Conservation (phyloP, 2,888 invertebrate species). For the Nomada goodeniana region DNA sequence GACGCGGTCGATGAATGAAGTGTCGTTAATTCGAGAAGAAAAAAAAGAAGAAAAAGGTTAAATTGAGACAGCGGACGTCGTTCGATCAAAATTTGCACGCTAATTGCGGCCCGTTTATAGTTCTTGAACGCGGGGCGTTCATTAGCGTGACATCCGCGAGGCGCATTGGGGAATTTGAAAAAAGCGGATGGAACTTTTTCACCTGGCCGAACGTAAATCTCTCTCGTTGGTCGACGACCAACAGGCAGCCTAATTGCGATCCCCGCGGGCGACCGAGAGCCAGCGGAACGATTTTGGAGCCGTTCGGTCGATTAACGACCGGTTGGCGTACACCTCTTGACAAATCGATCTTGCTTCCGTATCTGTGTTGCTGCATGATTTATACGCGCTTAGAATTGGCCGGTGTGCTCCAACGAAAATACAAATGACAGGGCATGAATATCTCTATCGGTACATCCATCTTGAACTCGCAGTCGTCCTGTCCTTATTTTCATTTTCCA, state of each 20-base stretch:
- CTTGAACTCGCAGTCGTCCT: neutral
- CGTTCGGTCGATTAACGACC: conserved; percentile 53
- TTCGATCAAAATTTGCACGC: conserved; percentile 35
- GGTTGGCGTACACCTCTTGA: conserved; percentile 44
- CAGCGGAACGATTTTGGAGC: conserved; percentile 48
- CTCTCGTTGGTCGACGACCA: conserved; percentile 21
- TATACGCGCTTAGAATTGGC: conserved; percentile 41
- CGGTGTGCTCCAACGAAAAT: conserved; percentile 17
- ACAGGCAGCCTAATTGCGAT: conserved; percentile 49
- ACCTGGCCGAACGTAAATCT: conserved; percentile 54
- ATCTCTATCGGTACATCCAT: conserved; percentile 30
- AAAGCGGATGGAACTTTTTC: conserved; percentile 22
- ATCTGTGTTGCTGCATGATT: conserved; percentile 40
- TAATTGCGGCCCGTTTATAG: conserved; percentile 37
- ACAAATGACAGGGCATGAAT: conserved; percentile 37
- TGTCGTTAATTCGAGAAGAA: neutral
- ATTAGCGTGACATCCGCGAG: conserved; percentile 32
- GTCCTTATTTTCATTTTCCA: conserved; percentile 18
- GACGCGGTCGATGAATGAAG: conserved; percentile 16
- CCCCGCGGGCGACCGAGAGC: conserved; percentile 48
- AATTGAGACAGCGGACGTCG: neutral
- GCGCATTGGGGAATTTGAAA: conserved; percentile 17
- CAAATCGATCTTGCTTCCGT: conserved; percentile 59
- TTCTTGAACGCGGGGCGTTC: conserved; percentile 9
- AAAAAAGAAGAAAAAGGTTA: neutral